A percentile compares a stretch with the other conserved stretches of the same genome.
phyloP scores from a whole-genome alignment of 2,797 vertebrate genomes.

The Melanogrammus aeglefinus region DNA sequence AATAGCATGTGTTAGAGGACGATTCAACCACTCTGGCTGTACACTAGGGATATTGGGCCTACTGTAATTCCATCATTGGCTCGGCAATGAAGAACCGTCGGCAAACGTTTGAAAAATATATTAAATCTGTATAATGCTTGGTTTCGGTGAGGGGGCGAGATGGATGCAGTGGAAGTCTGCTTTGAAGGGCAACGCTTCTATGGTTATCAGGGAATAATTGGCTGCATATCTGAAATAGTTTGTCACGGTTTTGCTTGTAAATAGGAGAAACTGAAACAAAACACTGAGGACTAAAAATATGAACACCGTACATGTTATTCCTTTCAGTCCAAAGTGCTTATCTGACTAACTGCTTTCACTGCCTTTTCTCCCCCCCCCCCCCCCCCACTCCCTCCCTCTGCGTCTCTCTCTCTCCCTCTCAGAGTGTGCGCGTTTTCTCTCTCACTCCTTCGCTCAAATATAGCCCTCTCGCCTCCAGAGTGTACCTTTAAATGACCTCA shows the following conservation, averaged over 20 bases:
- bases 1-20: neutral
- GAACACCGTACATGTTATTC: neutral
- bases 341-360: neutral
- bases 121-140: neutral
- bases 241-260: neutral
- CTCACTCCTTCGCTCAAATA: neutral
- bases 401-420: neutral
- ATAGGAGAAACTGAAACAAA: neutral
- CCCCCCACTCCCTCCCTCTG: neutral
- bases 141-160: neutral
- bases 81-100: neutral
- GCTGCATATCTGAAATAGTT: neutral
- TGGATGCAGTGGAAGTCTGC: neutral
- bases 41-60: neutral
- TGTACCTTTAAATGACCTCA: slow-evolving; percentile 8
- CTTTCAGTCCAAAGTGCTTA: neutral
- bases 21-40: neutral
- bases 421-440: neutral
- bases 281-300: neutral
- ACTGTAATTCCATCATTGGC: too few species aligned
- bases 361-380: neutral
- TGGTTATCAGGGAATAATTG: neutral
- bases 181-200: neutral
- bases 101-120: neutral
- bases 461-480: neutral